Evolutionary conservation across 2,888 invertebrate genomes (phyloP).

Genomic region (Crioceris asparagi): DNA sequence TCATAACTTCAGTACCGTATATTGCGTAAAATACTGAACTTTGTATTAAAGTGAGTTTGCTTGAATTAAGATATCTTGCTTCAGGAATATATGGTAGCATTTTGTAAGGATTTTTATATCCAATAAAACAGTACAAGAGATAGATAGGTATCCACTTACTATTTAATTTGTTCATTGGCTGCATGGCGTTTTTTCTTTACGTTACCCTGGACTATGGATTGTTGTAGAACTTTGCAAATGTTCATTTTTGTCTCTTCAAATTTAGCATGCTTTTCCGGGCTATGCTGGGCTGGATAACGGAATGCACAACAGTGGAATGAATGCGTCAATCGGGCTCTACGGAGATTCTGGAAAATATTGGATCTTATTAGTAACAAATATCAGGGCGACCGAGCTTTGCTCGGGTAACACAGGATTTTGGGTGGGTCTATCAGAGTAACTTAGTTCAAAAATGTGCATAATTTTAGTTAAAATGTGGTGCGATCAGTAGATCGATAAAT

Average conservation of each 20-base stretch:
- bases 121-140: too few species aligned
- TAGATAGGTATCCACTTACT: background rate
- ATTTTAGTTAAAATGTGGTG: too few species aligned
- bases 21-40: too few species aligned
- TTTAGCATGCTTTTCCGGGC: slow-evolving; percentile 56
- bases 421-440: too few species aligned
- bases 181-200: background rate
- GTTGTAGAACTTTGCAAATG: slow-evolving; percentile 22
- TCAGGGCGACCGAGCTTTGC: too few species aligned
- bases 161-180: background rate
- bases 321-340: slow-evolving; percentile 65
- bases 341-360: slow-evolving; percentile 45
- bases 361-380: too few species aligned
- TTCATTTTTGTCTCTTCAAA: slow-evolving; percentile 44
- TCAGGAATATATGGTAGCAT: background rate
- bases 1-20: too few species aligned
- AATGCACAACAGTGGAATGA: slow-evolving; percentile 89
- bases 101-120: background rate
- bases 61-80: background rate
- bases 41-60: too few species aligned
- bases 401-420: too few species aligned
- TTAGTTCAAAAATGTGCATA: too few species aligned
- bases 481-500: too few species aligned
- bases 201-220: slow-evolving; percentile 6
- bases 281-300: slow-evolving; percentile 68